A percentile compares a stretch with the other conserved stretches of the same genome.
Evolutionary conservation across 2,797 vertebrate species (phyloP).

Genomic region (Hyperoplus immaculatus): DNA sequence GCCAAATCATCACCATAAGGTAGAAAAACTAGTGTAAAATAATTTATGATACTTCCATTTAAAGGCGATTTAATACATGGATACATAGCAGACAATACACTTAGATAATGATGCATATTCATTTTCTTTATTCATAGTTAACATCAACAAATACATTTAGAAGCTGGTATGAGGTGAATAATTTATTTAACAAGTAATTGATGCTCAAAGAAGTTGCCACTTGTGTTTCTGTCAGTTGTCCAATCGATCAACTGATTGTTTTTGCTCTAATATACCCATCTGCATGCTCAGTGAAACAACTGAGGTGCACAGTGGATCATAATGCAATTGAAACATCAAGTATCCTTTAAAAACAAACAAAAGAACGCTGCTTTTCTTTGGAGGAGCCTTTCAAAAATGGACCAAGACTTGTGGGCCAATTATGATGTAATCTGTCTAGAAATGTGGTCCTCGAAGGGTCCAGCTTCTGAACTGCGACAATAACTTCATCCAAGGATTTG

Average conservation of each 20-base stretch:
- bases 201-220: not conserved
- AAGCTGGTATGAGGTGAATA: not conserved
- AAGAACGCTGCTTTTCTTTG: constrained; percentile 18
- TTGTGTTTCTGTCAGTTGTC: not conserved
- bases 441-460: constrained; percentile 43
- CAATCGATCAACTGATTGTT: not conserved
- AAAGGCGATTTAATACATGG: not conserved
- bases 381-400: constrained; percentile 23
- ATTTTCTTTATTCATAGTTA: not conserved
- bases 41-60: not conserved
- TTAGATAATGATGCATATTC: not conserved
- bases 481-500: constrained; percentile 39
- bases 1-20: not conserved
- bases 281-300: constrained; percentile 2
- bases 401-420: constrained; percentile 18
- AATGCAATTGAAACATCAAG: constrained; percentile 18
- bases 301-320: not conserved
- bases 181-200: not conserved
- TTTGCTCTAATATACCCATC: not conserved
- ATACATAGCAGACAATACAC: not conserved
- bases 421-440: constrained; percentile 56
- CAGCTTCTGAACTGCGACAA: constrained; percentile 29
- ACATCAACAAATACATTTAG: not conserved
- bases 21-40: not conserved
- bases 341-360: constrained; percentile 17